phyloP scores from a whole-genome alignment of 2,113 vertebrate species.

The Trochalopteron elliotii region DNA sequence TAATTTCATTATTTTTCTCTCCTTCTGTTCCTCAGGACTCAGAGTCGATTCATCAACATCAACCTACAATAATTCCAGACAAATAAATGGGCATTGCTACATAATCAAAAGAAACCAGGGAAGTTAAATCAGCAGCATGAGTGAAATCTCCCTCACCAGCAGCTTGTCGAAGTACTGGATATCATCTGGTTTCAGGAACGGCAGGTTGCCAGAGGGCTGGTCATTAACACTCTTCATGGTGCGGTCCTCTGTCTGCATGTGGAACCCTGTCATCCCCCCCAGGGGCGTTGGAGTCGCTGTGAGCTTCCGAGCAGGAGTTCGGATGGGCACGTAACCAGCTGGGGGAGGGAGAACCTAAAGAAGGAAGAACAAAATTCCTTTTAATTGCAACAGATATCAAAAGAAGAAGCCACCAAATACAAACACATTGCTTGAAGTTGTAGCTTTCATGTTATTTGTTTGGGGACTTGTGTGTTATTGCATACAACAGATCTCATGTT shows the following conservation, averaged over 20 bases:
- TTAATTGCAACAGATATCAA: neutral
- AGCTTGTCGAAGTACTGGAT: constrained; percentile 99
- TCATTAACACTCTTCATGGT: constrained; percentile 96
- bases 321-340: constrained; percentile 96
- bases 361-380: neutral
- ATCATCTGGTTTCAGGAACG: constrained; percentile 98
- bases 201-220: constrained; percentile 97
- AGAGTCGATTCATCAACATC: constrained; percentile 98
- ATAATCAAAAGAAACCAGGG: neutral
- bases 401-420: neutral
- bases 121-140: neutral
- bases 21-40: constrained; percentile 97
- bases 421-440: neutral
- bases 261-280: constrained; percentile 97
- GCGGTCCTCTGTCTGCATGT: constrained; percentile 96
- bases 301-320: constrained; percentile 95
- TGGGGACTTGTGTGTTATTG: neutral
- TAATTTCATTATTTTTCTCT: constrained; percentile 99
- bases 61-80: constrained; percentile 77
- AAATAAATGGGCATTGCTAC: neutral
- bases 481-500: neutral
- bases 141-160: constrained; percentile 76
- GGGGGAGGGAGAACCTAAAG: constrained; percentile 92
- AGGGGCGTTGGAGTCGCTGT: constrained; percentile 96
- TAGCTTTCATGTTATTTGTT: neutral